Evolutionary conservation across 1,140 invertebrate species (phyloP), one percentile per base, ranked within the genome.

Genomic region (Harpegnathos saltator): DNA sequence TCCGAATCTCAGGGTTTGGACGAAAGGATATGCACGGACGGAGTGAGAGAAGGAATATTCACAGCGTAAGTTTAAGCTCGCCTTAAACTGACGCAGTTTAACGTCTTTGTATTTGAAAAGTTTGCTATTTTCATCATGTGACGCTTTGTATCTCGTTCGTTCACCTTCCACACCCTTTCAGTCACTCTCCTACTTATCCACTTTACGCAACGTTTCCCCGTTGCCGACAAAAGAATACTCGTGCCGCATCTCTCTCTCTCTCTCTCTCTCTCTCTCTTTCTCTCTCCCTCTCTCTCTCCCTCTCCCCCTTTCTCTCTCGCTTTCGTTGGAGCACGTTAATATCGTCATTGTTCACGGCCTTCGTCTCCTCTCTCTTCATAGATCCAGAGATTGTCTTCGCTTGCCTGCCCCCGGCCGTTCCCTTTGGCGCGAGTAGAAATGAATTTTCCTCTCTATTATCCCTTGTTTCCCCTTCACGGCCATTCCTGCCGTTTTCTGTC

Each of bases 401-500:
- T 69, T 29, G 52, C 52, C 52, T 58, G 54, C 75, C 17, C 38
- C 52, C 50, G 52, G 75, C 33, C 52, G 33, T 80, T 69, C 52
- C 33, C 75, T 80, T 80, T 80, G 66, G 75, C 65, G 54, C 54
- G 33, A 80, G 75, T 48, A 80, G 66, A 80, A 80, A 80, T 80
- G 75, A 80, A 80, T 80, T 80, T 80, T 71, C 33, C 75, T 80
- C 75, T 80, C 65, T 80, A 71, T 80, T 80, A 69, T 80, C 33
- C 19, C 75, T 44, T 69, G 33, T 69, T 80, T 80, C 33, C 52
- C 54, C 65, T 80, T 80, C 52, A 80, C 65, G 14, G 65, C 63
- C 75, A 52, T 75, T 75, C n/a, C 72, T 62, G 58, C 38, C 24
- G 22, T 80, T 80, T 80, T 69, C 52, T 29, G 75, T 68, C 29